phyloP scores from a whole-genome alignment of 2,797 vertebrate genomes.

The Molossus molossus region DNA sequence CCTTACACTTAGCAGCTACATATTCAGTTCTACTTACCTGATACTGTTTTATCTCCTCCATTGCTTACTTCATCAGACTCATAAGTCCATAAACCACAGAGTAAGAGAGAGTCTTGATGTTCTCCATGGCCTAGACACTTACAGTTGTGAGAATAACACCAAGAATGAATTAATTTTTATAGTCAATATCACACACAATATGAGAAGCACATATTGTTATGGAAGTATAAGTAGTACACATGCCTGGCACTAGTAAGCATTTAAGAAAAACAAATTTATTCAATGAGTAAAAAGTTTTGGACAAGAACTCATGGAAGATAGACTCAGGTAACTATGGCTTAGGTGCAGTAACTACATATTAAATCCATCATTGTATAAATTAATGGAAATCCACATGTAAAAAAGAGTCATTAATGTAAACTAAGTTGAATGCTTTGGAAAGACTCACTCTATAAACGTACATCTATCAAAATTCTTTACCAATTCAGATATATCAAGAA shows the following conservation, averaged over 20 bases:
- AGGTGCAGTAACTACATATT: background rate
- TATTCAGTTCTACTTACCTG: background rate
- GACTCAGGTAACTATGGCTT: background rate
- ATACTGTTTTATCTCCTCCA: background rate
- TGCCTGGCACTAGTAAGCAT: background rate
- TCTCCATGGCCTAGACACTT: background rate
- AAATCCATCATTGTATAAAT: constrained; percentile 13
- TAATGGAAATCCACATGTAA: background rate
- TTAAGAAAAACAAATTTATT: background rate
- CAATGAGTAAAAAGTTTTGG: background rate
- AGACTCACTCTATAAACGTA: background rate
- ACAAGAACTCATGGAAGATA: background rate
- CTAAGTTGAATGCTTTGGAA: background rate
- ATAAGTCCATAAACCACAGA: background rate
- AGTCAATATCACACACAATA: background rate
- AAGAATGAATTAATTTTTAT: background rate
- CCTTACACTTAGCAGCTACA: background rate
- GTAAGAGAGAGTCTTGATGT: background rate
- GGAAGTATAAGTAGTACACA: constrained; percentile 23
- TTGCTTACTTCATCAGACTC: background rate
- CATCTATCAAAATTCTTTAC: constrained; percentile 25
- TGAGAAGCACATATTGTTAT: background rate
- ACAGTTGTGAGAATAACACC: background rate
- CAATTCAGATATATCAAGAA: background rate
- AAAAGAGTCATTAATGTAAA: constrained; percentile 23